Base-by-base conservation (phyloP, 2,797 vertebrate genomes). In the Columba guinea region DNA sequence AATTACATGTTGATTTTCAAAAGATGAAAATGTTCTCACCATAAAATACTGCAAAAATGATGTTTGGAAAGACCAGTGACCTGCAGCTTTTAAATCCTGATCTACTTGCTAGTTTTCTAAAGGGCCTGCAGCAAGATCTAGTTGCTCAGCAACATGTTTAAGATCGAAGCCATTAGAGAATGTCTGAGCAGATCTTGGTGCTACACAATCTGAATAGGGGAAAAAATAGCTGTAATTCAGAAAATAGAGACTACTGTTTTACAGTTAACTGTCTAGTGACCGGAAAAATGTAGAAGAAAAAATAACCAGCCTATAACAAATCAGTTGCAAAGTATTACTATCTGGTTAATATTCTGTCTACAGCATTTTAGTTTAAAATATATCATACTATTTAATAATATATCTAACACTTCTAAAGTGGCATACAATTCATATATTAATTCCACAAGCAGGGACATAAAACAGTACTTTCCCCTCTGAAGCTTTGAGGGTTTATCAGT, bases 91-190 rank as follows among this genome's bases (percentile, higher is more conserved):
- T 24, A 89, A 84, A 70, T 93, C 20, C 34, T 48, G 58, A 92
- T 84, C 34, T 63, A 53, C 39, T 91, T 80, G 51, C 55, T 82
- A 77, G 39, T n/a, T 75, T 94, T 82, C 80, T 82, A 37, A 85
- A 95, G 27, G 3, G 26, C 48, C 60, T 77, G 82, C 74, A 84
- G 67, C 68, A 93, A 95, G 92, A 84, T 16, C 48, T 64, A 65
- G 92, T 94, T 95, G 84, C 94, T 48, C 88, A 89, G 93, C 86
- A 96, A 97, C 89, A 35, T 32, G 68, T 75, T 80, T 89, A 85
- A 84, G 30, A 74, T 21, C 46, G 69, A 58, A 89, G 35, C 77
- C 84, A 90, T 79, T 91, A 92, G 41, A 87, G 46, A 94, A 24
- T 94, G 82, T 80, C 41, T 64, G 80, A 86, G 67, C 63, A 91